Base-by-base conservation (phyloP, 1,140 invertebrate species). In the Drosophila yakuba region DNA sequence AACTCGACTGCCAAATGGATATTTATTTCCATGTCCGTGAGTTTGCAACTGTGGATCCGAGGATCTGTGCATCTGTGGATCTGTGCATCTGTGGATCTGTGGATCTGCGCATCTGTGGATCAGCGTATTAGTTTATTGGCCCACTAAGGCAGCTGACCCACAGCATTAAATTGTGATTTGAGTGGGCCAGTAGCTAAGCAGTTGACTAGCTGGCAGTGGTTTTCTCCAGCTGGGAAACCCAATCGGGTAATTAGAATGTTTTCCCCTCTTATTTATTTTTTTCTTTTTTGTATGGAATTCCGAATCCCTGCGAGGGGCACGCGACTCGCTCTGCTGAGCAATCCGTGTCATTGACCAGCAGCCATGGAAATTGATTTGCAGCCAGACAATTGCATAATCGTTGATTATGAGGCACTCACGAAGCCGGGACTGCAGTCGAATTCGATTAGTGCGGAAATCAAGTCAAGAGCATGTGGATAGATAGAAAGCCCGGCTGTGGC, bases 121-220 rank as follows among this genome's bases (percentile, higher is more conserved):
- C 20, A 20, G 32, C 15, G 51, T 61, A 67, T 67, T 77, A 39
- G 62, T 76, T 77, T 76, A 86, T 86, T 88, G 84, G 72, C 79
- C 83, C 83, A 86, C 83, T 86, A 78, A 88, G 61, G 66, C 83
- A 60, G 57, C 76, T 86, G 84, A 86, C 83, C 83, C 84, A 86
- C 83, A 86, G 74, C 79, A 77, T 86, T 89, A 86, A 86, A 86
- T 86, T 86, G 83, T 59, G 55, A 76, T 55, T 75, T 67, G 73
- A 75, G 61, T 75, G 54, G 54, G 54, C 39, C 72, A 76, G 60
- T 51, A 52, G 58, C 47, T 10, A 25, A 76, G 60, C 44, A 52
- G 58, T 39, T 12, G 35, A 17, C 41, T 17, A 8, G 41, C 41
- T 43, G 15, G 7, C 14, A 43, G 23, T 32, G n/a, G 14, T 32